Evolutionary conservation across 1,140 invertebrate species (phyloP).

Genomic region (Augochlora pura): DNA sequence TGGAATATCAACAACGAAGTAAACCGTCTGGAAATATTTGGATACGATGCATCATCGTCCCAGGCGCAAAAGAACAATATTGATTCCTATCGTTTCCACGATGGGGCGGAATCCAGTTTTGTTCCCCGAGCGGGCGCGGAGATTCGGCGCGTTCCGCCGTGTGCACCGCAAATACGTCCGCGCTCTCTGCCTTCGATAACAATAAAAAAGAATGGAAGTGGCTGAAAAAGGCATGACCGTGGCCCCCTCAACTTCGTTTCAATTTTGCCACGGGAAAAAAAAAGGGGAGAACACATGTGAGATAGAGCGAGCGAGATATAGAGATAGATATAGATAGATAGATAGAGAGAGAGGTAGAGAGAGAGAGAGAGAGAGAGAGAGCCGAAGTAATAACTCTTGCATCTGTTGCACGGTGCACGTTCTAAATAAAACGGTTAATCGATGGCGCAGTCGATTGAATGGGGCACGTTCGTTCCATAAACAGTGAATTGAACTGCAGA

Average conservation of each 20-base stretch:
- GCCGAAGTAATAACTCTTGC: conserved; percentile 38
- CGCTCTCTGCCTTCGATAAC: conserved; percentile 28
- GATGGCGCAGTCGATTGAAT: conserved; percentile 34
- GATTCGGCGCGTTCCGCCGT: conserved; percentile 7
- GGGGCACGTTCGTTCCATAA: conserved; percentile 15
- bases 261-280: background rate
- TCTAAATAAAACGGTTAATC: conserved; percentile 39
- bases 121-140: background rate
- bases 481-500: conserved; percentile 17
- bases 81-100: conserved; percentile 39
- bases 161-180: conserved; percentile 27
- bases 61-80: conserved; percentile 29
- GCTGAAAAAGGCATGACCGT: background rate
- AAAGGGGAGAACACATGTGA: background rate
- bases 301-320: background rate
- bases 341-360: background rate
- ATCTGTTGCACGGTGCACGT: conserved; percentile 10
- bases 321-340: no score
- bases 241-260: conserved; percentile 3
- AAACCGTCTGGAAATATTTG: conserved; percentile 45
- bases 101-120: conserved; percentile 29
- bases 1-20: conserved; percentile 4
- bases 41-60: conserved; percentile 27
- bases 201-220: conserved; percentile 23
- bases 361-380: no score